Evolutionary conservation across 2,888 invertebrate genomes (phyloP), one percentile per base, ranked within the genome.

Genomic region (Drosophila ezoana): DNA sequence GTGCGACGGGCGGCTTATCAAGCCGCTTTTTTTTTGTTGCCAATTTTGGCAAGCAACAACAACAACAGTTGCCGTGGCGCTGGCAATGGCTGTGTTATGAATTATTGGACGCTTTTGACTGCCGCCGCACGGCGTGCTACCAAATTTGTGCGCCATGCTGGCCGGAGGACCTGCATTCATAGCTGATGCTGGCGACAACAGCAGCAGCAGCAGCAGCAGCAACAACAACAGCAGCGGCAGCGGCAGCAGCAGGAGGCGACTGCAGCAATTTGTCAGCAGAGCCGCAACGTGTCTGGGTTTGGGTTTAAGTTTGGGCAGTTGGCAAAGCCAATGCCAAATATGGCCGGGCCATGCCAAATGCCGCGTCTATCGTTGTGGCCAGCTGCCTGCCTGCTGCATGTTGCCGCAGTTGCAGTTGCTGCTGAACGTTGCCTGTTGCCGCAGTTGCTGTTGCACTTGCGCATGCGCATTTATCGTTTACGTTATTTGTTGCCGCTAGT

Each of bases 381-480:
- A 78, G 70, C 68, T 80, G 71, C 66, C 56, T 68, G 76, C 47
- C 60, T 32, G 43, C 41, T 59, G 63, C 44, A 48, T 54, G 49
- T 51, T 62, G 66, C 57, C 45, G 16, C 20, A 28, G n/a, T 16
- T 40, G 71, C 45, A 18, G 54, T 48, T 54, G 18, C 6, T 28
- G 23, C 9, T 28, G 43, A 38, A 13, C 14, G 4, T 9, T 37
- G 59, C 60, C 35, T 52, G 49, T 3, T 62, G 16, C 32, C 38
- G 62, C 28, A 59, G 62, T 62, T 64, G 59, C 41, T 51, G 45
- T 58, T 86, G 81, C 89, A 87, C 89, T 87, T 89, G 86, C 87
- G 76, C 84, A 81, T 87, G 89, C 85, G 89, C 86, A 87, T 81
- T 87, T 84, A 89, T 84, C 87, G 89, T 86, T 86, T 82, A 86